Evolutionary conservation across 53 echinoderm and acorn worm species (phyloP), one percentile per base, ranked within the genome.

Genomic region (Temnopleurus reevesii): DNA sequence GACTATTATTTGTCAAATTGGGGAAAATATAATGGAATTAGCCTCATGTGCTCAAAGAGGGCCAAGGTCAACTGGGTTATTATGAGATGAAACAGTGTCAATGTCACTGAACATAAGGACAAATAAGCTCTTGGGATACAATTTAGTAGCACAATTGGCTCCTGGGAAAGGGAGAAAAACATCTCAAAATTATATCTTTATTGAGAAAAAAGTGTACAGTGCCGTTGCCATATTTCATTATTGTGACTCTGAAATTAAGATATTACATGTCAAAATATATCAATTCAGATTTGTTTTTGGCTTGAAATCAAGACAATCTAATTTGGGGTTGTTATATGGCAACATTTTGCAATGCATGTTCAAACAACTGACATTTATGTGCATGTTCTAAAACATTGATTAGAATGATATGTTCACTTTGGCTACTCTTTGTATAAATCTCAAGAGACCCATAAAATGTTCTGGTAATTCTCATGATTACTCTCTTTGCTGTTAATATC

Each of bases 1-100:
- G 71, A 71, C 19, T 71, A 21, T 36, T 71, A 71, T 71, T n/a
- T 71, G 71, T 71, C 71, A 71, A 38, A 71, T 36, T 36, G 3
- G 23, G 71, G 71, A 41, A 71, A 71, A 71, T 71, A 41, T 71
- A n/a, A n/a, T n/a, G n/a, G n/a, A n/a, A n/a, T n/a, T n/a, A n/a
- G n/a, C n/a, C n/a, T n/a, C n/a, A n/a, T n/a, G n/a, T n/a, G n/a
- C n/a, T n/a, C n/a, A n/a, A n/a, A n/a, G n/a, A n/a, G n/a, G 36
- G 41, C 8, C 21, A 41, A 43, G 71, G 71, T 71, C 71, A 71
- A 71, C 41, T 71, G 26, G 41, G 38, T 71, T 71, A 38, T 71
- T 71, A 71, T 21, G 38, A 21, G 36, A 71, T n/a, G 71, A 71
- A 71, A 38, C 71, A 71, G 33, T 63, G 63, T 63, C 33, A 63